Evolutionary conservation across 2,888 invertebrate genomes (phyloP).

Genomic region (Caenorhabditis wallacei): DNA sequence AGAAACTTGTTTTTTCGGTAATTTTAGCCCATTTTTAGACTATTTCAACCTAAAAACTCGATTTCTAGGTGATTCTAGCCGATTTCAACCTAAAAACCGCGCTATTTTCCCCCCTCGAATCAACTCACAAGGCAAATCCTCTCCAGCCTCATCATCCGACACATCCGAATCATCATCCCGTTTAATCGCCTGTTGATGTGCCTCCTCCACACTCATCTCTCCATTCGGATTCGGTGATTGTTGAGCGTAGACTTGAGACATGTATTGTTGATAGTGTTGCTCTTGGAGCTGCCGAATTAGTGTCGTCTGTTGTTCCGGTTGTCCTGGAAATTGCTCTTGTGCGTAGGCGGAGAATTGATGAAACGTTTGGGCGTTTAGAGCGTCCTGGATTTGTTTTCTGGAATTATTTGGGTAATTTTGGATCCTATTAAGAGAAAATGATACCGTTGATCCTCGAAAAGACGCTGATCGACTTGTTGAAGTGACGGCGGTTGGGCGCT

Average conservation of each 20-base stretch:
- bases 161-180: constrained; percentile 83
- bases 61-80: too few species aligned
- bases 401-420: constrained; percentile 5
- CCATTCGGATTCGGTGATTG: constrained; percentile 83
- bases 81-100: too few species aligned
- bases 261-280: constrained; percentile 98
- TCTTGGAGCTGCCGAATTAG: constrained; percentile 96
- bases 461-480: constrained; percentile 66
- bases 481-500: constrained; percentile 48
- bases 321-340: constrained; percentile 90
- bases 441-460: constrained; percentile 75
- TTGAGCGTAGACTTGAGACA: constrained; percentile 87
- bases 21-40: too few species aligned
- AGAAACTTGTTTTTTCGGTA: too few species aligned
- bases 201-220: constrained; percentile 52
- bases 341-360: constrained; percentile 93
- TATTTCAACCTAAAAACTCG: too few species aligned
- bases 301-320: constrained; percentile 90
- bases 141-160: constrained; percentile 81
- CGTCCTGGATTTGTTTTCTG: constrained; percentile 91
- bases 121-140: constrained; percentile 80
- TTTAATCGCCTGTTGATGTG: constrained; percentile 75
- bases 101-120: too few species aligned
- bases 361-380: constrained; percentile 91
- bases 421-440: neutral